A percentile compares a stretch with the other conserved stretches of the same genome.
These are phyloP conservation scores for Myrmecophaga tridactyla DNA, from an alignment of 2,113 vertebrate species.

Conservation along the genomic window DNA sequence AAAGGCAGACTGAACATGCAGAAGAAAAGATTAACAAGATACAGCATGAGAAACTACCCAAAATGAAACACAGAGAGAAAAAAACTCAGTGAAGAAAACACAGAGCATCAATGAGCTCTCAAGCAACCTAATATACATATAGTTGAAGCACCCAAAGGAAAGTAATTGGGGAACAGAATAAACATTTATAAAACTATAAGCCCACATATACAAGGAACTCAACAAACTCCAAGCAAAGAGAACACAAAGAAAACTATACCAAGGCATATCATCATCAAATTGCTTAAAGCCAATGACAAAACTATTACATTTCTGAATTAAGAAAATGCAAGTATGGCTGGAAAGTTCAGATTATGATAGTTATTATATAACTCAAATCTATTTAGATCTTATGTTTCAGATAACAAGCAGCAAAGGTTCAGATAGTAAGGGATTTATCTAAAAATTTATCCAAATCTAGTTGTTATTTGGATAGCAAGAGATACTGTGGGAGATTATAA, in stretches of 20 bases:
- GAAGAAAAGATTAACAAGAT: background rate
- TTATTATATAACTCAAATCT: background rate
- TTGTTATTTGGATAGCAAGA: background rate
- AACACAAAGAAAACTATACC: slow-evolving; percentile 23
- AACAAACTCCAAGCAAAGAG: background rate
- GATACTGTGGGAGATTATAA: background rate
- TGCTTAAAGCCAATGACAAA: background rate
- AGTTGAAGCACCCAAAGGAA: background rate
- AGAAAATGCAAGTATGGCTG: background rate
- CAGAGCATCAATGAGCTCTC: background rate
- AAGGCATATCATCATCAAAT: background rate
- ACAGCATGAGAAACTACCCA: background rate
- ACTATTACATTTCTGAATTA: background rate
- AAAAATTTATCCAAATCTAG: background rate
- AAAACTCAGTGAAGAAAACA: background rate
- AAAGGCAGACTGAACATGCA: background rate
- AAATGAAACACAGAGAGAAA: background rate
- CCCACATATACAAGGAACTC: background rate
- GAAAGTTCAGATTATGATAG: background rate
- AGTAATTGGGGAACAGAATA: background rate
- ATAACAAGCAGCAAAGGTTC: background rate
- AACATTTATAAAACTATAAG: background rate
- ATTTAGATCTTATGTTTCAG: background rate
- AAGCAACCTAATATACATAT: background rate
- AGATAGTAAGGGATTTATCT: background rate